Evolutionary conservation across 2,888 invertebrate species (phyloP).

Genomic region (Eilema griseolum): DNA sequence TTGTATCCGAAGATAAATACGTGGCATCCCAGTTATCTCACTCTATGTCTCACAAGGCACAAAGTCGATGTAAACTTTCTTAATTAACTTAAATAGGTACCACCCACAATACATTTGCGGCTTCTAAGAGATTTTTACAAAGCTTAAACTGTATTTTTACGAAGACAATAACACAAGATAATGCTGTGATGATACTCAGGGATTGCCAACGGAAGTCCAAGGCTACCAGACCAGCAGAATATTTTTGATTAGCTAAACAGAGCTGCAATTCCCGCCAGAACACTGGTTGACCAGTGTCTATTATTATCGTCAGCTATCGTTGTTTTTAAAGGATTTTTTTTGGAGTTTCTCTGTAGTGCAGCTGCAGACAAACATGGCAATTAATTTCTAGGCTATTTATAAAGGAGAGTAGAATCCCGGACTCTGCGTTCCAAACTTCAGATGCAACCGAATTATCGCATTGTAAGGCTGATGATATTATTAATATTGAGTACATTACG

Average conservation of each 20-base stretch:
- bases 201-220: too few species aligned
- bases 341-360: too few species aligned
- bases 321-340: too few species aligned
- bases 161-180: too few species aligned
- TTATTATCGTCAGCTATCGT: too few species aligned
- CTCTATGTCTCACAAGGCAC: conserved; percentile 32
- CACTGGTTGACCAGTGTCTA: too few species aligned
- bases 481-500: neutral
- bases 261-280: too few species aligned
- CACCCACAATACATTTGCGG: neutral
- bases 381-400: too few species aligned
- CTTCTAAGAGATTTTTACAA: neutral
- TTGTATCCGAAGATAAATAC: conserved; percentile 30
- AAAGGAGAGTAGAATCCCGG: neutral
- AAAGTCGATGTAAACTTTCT: conserved; percentile 26
- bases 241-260: too few species aligned
- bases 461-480: neutral
- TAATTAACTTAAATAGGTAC: conserved; percentile 11
- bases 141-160: neutral
- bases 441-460: neutral
- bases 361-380: too few species aligned
- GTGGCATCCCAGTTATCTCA: conserved; percentile 36
- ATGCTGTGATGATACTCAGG: too few species aligned
- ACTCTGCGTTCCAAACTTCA: neutral
- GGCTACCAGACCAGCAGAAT: too few species aligned